Evolutionary conservation across 2,797 vertebrate genomes (phyloP), one percentile per base, ranked within the genome.

Genomic region (Anabacerthia variegaticeps): DNA sequence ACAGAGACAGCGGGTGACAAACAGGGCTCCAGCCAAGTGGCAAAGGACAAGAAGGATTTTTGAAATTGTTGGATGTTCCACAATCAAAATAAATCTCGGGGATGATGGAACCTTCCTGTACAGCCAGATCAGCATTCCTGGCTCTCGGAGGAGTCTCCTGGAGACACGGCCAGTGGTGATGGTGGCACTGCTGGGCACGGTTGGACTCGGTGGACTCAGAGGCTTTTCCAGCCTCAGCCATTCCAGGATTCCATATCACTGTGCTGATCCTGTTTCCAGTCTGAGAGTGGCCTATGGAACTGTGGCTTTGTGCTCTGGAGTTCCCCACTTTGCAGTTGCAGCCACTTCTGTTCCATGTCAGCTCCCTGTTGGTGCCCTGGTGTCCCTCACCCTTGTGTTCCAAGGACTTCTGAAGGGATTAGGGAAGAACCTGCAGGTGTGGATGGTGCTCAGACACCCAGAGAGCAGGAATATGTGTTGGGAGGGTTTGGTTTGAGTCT

Each of bases 171-270:
- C 67, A 18, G 59, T 14, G 27, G 37, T 62, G 37, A 37, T 27
- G 28, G 37, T 20, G 59, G 7, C 36, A 28, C 26, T 36, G 32
- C 69, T 56, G 52, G 44, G 32, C 18, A 36, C 13, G 9, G 13
- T 10, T 27, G 32, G 12, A 2, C 14, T 58, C 1, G 1, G 3
- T 32, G 72, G 32, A 5, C 44, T 59, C 14, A 27, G 63, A 13
- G 37, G 22, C 23, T 52, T 85, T 51, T 44, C 63, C 54, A 28
- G 0, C 27, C 28, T 39, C 39, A 46, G 0, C 39, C 7, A 7
- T 68, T 46, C 39, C 54, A 16, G 16, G 12, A 14, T 37, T 37
- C 62, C 52, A 8, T 1, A 1, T 22, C 0, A 0, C 37, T 32
- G 12, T 37, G 52, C 32, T 75, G 52, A 7, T 23, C 28, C 26